These are phyloP conservation scores for Aricia agestis DNA, from an alignment of 1,140 invertebrate species.

Conservation along the genomic window DNA sequence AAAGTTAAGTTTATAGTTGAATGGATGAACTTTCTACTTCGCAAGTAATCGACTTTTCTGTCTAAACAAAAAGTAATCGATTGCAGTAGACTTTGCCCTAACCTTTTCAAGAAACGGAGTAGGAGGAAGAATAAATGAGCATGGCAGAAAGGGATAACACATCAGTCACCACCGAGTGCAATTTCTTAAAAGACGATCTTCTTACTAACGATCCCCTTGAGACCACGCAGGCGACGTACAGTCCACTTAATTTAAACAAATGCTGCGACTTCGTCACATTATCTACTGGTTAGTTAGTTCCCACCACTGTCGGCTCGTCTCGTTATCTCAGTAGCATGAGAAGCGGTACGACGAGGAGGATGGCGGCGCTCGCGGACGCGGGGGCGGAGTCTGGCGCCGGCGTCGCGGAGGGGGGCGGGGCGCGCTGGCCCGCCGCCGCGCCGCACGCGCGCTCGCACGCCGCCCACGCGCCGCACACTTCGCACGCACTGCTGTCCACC, in stretches of 20 bases:
- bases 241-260: conserved; percentile 13
- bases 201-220: not conserved
- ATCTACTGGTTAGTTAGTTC: conserved; percentile 10
- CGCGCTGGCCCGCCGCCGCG: conserved; percentile 41
- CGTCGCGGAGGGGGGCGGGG: conserved; percentile 26
- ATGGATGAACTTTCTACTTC: too few species aligned
- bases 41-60: not conserved
- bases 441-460: conserved; percentile 60
- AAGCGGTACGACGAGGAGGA: conserved; percentile 14
- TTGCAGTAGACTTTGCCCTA: too few species aligned
- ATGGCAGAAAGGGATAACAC: too few species aligned
- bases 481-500: conserved; percentile 47
- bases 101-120: too few species aligned
- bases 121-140: too few species aligned
- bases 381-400: conserved; percentile 18
- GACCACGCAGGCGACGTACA: not conserved
- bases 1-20: not conserved
- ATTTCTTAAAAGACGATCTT: not conserved
- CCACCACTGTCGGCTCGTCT: not conserved
- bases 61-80: not conserved
- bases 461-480: conserved; percentile 60
- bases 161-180: not conserved
- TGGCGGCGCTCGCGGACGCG: not conserved
- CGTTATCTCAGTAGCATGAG: conserved; percentile 3
- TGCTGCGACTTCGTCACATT: conserved; percentile 10